Conservation (phyloP, 2,113 vertebrate genomes). For the Scartelaos histophorus region DNA sequence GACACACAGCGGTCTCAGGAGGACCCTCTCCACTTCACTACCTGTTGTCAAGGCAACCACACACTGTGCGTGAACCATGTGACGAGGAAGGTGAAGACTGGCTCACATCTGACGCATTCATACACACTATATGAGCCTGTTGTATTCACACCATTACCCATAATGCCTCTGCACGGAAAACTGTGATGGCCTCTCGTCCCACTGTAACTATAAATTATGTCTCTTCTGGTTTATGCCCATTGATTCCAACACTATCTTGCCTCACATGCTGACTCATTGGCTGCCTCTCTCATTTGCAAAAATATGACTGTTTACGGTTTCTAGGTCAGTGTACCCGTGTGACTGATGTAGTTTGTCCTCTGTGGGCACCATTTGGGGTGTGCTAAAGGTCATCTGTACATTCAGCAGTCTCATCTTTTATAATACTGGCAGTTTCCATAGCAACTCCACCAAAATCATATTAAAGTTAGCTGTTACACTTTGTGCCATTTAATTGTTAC, state of each 20-base stretch:
- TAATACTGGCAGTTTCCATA: not conserved
- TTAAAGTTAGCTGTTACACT: slow-evolving; percentile 2
- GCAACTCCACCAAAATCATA: not conserved
- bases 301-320: not conserved
- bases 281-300: slow-evolving; percentile 29
- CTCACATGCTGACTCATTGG: slow-evolving; percentile 58
- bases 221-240: not conserved
- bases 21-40: slow-evolving; percentile 69
- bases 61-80: slow-evolving; percentile 66
- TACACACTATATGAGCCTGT: slow-evolving; percentile 16
- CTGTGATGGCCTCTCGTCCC: slow-evolving; percentile 8
- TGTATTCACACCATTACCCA: slow-evolving; percentile 3
- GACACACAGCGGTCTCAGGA: slow-evolving; percentile 51
- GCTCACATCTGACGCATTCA: slow-evolving; percentile 48
- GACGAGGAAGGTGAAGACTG: slow-evolving; percentile 66
- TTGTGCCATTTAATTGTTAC: not conserved
- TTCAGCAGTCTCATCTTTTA: not conserved
- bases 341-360: not conserved
- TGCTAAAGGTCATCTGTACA: not conserved
- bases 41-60: slow-evolving; percentile 76
- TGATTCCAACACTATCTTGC: slow-evolving; percentile 26
- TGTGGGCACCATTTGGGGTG: not conserved
- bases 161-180: slow-evolving; percentile 20
- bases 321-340: too few relatives aligned
- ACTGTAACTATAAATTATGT: slow-evolving; percentile 20